Evolutionary conservation across 2,888 invertebrate genomes (phyloP).

Genomic region (Torymus texanus): DNA sequence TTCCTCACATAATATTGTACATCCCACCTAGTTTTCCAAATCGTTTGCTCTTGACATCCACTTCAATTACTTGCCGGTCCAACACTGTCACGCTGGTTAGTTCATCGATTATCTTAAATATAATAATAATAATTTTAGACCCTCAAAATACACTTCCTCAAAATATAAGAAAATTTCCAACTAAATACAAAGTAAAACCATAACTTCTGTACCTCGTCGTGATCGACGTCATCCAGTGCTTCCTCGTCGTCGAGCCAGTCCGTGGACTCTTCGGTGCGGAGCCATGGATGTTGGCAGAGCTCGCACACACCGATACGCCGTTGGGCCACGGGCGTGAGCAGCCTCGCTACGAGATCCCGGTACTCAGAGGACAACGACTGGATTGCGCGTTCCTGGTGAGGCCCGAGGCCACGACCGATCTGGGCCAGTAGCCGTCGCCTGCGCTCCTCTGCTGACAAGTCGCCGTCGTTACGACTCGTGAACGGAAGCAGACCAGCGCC

Average conservation of each 20-base stretch:
- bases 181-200: background rate
- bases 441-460: constrained; percentile 77
- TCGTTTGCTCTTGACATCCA: constrained; percentile 77
- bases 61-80: constrained; percentile 75
- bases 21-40: constrained; percentile 80
- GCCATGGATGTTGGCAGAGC: constrained; percentile 79
- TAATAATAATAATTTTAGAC: background rate
- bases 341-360: constrained; percentile 76
- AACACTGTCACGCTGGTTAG: constrained; percentile 77
- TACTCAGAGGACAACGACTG: constrained; percentile 75
- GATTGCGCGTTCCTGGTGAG: constrained; percentile 78
- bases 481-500: constrained; percentile 85
- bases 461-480: constrained; percentile 73
- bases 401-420: constrained; percentile 81
- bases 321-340: constrained; percentile 78
- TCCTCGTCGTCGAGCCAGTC: constrained; percentile 18
- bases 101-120: constrained; percentile 73
- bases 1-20: constrained; percentile 77
- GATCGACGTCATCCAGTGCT: constrained; percentile 53
- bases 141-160: no score
- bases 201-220: constrained; percentile 51
- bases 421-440: constrained; percentile 80
- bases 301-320: constrained; percentile 79
- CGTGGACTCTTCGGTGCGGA: constrained; percentile 77
- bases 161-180: no score